Evolutionary conservation across 2,113 vertebrate species (phyloP), one percentile per base, ranked within the genome.

Genomic region (Gasterosteus aculeatus): DNA sequence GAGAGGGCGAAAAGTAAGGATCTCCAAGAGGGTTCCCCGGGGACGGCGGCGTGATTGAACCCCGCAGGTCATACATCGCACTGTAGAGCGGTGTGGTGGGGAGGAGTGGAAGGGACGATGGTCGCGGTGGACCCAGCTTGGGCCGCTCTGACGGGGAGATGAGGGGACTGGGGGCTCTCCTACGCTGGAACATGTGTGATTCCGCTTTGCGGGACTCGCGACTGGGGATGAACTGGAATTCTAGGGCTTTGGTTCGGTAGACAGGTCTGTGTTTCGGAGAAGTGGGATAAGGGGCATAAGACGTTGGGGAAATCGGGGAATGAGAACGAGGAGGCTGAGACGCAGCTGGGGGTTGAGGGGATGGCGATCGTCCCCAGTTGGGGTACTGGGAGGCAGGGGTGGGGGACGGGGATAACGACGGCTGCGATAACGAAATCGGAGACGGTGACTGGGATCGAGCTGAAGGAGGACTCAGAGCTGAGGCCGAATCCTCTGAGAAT

Each of bases 21-120:
- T 95, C 96, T 0, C 95, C 93, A 0, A 95, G 92, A 33, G 95
- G 94, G 71, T 95, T 95, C 3, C 90, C 95, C 12, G 94, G 94
- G 29, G 88, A 95, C 5, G 92, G 94, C 4, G 93, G 95, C 61
- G 94, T 94, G 67, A 94, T 73, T 39, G 93, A 93, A 70, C 93
- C 93, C 1, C 93, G 87, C 26, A 95, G 83, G 90, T 96, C 89
- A 2, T 94, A 95, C 4, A 95, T 82, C 76, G 93, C 93, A 53
- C 94, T 94, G 86, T 95, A 95, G 3, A 95, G 89, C 3, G 94
- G 93, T 0, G 92, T 66, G 15, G 96, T 96, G 74, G 96, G 96
- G 80, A 98, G 95, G 69, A 96, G 95, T 4, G 96, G 96, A 26
- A 97, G 94, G 57, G 96, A 97, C 0, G 96, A 97, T 10, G 96